These are phyloP conservation scores for Salpingus planirostris DNA, from an alignment of 2,888 invertebrate species.

Conservation along the genomic window DNA sequence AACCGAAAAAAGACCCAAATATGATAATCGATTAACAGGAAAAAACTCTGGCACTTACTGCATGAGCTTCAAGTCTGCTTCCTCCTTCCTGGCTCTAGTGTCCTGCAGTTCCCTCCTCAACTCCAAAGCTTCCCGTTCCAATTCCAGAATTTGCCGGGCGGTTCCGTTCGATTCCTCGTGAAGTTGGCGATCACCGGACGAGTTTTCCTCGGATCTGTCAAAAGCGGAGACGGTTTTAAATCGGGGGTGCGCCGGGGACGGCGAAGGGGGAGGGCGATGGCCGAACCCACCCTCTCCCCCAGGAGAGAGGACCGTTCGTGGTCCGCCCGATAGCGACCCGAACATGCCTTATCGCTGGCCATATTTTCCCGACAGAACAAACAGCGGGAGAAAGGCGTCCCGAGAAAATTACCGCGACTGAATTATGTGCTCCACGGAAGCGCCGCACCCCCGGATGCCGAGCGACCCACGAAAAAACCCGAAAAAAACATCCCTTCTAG, in stretches of 20 bases:
- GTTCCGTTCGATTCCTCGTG: no score
- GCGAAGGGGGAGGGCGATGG: no score
- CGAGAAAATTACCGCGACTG: constrained; percentile 31
- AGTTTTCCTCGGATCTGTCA: constrained; percentile 26
- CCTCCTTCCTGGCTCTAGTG: constrained; percentile 48
- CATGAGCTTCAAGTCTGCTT: constrained; percentile 49
- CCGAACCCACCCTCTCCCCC: constrained; percentile 7
- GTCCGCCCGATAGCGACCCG: constrained; percentile 28
- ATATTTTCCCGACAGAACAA: constrained; percentile 32
- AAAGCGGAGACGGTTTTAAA: no score
- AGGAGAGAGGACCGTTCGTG: constrained; percentile 20
- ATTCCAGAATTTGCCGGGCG: constrained; percentile 39
- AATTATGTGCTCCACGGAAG: constrained; percentile 24
- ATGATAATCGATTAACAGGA: not conserved
- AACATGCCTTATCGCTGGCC: constrained; percentile 41
- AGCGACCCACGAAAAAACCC: no score
- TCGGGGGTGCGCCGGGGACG: no score
- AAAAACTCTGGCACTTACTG: constrained; percentile 43
- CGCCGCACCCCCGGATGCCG: constrained; percentile 7
- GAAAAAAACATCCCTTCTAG: no score
- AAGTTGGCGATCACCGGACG: no score
- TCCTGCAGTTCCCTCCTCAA: constrained; percentile 49
- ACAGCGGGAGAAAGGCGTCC: constrained; percentile 26
- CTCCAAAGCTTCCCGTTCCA: constrained; percentile 46
- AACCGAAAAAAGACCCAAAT: constrained; percentile 4